Evolutionary conservation across 1,140 invertebrate species (phyloP).

Genomic region (Drosophila mauritiana): DNA sequence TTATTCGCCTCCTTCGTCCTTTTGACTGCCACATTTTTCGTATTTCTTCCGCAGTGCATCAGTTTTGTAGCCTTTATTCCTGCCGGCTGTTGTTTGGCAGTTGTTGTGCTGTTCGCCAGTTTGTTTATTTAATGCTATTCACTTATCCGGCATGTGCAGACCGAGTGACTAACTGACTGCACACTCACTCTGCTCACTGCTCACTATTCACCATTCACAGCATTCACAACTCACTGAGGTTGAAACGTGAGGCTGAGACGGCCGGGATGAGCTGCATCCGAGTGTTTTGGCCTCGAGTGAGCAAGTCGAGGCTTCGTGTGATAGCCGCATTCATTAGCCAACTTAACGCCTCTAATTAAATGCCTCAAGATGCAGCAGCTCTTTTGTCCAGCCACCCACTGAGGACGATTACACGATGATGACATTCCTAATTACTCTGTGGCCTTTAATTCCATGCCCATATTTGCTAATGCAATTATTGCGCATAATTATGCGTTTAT

Average conservation of each 20-base stretch:
- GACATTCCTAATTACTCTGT: slow-evolving; percentile 55
- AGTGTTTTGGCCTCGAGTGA: slow-evolving; percentile 9
- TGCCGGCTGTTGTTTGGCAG: slow-evolving; percentile 32
- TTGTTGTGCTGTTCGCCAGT: slow-evolving; percentile 47
- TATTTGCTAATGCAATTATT: slow-evolving; percentile 78
- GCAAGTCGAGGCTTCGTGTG: slow-evolving; percentile 22
- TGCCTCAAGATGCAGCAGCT: slow-evolving; percentile 32
- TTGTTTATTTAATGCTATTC: slow-evolving; percentile 77
- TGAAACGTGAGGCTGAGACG: slow-evolving; percentile 18
- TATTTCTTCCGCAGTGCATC: slow-evolving; percentile 52
- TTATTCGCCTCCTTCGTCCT: neutral
- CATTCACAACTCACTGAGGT: slow-evolving; percentile 19
- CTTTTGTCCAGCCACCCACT: neutral
- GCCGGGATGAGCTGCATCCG: neutral
- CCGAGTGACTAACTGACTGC: slow-evolving; percentile 15
- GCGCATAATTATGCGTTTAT: slow-evolving; percentile 77
- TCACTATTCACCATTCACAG: slow-evolving; percentile 11
- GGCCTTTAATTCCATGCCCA: slow-evolving; percentile 47
- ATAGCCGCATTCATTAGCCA: slow-evolving; percentile 64
- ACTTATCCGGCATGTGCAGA: slow-evolving; percentile 71
- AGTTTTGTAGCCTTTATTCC: slow-evolving; percentile 26
- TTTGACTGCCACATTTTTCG: neutral
- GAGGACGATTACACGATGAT: slow-evolving; percentile 32
- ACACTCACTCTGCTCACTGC: neutral
- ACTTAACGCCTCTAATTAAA: slow-evolving; percentile 74